Evolutionary conservation across 2,888 invertebrate genomes (phyloP).

Genomic region (Drosophila anceps): DNA sequence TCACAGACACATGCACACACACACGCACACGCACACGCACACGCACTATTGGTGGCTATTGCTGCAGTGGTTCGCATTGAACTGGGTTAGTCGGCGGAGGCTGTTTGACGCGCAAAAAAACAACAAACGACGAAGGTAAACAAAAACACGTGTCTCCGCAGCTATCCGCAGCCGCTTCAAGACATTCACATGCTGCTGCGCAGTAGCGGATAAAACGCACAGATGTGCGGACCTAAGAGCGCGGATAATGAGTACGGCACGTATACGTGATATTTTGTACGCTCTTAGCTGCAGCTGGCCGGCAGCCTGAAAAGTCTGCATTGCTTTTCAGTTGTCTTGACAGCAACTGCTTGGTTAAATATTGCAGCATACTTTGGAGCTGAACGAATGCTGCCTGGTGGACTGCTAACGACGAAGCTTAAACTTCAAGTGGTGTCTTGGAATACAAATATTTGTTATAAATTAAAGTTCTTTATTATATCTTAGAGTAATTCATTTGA

Average conservation of each 20-base stretch:
- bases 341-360: constrained; percentile 9
- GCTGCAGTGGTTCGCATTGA: constrained; percentile 59
- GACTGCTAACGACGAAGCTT: not conserved
- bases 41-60: constrained; percentile 53
- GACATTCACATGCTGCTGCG: constrained; percentile 31
- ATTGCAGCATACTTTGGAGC: constrained; percentile 30
- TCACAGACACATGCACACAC: not conserved
- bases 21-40: constrained; percentile 25
- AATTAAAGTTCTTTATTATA: not conserved
- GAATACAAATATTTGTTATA: not conserved
- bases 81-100: constrained; percentile 62
- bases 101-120: constrained; percentile 51
- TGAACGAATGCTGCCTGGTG: not conserved
- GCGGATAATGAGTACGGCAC: constrained; percentile 17
- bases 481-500: not conserved
- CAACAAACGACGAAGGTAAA: constrained; percentile 73
- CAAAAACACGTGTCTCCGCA: constrained; percentile 74
- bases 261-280: constrained; percentile 33
- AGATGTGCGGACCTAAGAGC: constrained; percentile 12
- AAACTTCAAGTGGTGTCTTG: not conserved
- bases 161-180: constrained; percentile 58
- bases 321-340: not conserved
- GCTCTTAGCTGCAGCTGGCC: constrained; percentile 33
- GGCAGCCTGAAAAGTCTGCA: not conserved
- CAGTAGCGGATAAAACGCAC: constrained; percentile 54